Conservation (phyloP, 2,797 vertebrate species). For the Adelosebastes latens region DNA sequence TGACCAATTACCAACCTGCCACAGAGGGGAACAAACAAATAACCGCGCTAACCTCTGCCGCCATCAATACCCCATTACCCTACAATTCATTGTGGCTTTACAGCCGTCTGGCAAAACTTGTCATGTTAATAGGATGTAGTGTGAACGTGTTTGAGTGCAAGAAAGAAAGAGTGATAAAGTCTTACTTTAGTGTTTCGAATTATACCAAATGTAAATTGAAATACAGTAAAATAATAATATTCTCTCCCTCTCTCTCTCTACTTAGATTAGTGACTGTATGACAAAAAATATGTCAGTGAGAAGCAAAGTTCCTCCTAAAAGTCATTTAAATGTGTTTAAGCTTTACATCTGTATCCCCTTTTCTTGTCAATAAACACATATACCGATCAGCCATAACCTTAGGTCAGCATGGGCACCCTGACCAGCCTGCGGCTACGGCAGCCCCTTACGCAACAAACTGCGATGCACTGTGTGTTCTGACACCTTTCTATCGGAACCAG, state of each 20-base stretch:
- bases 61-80: slow-evolving; percentile 56
- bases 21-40: slow-evolving; percentile 31
- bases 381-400: too few species aligned
- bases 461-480: too few species aligned
- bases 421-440: fast-evolving
- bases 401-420: too few species aligned
- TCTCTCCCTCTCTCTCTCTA: too few species aligned
- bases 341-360: not conserved
- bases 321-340: not conserved
- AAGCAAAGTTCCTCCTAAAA: not conserved
- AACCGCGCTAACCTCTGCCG: not conserved
- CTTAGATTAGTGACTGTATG: not conserved
- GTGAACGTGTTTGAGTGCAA: not conserved
- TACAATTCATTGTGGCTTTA: slow-evolving; percentile 35
- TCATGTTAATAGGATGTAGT: not conserved
- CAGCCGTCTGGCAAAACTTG: slow-evolving; percentile 5
- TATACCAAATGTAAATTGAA: not conserved
- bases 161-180: not conserved
- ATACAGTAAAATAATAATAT: not conserved
- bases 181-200: not conserved
- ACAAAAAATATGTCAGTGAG: not conserved
- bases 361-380: not conserved
- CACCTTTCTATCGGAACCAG: too few species aligned
- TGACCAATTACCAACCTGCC: slow-evolving; percentile 48
- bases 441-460: too few species aligned